Conservation (phyloP, 2,888 invertebrate species). For the Spisula solida region DNA sequence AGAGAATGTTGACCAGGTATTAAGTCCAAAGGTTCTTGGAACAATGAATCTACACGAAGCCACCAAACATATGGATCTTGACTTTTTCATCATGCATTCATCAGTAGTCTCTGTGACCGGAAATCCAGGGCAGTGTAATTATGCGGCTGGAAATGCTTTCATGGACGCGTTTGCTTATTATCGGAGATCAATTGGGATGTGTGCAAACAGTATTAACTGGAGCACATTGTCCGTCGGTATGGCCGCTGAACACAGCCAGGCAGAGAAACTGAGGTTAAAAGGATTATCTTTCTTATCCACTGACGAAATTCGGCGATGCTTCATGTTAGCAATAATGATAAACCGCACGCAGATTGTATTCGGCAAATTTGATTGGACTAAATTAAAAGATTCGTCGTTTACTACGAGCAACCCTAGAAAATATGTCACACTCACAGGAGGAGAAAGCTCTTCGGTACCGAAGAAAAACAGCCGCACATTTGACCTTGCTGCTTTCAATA, state of each 20-base stretch:
- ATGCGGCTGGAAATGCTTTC: conserved; percentile 78
- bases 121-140: conserved; percentile 77
- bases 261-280: conserved; percentile 43
- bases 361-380: conserved; percentile 42
- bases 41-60: conserved; percentile 76
- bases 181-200: conserved; percentile 63
- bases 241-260: conserved; percentile 45
- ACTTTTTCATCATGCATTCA: conserved; percentile 79
- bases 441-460: too few species aligned
- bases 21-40: conserved; percentile 72
- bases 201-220: conserved; percentile 80
- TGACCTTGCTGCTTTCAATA: too few species aligned
- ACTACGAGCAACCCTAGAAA: not conserved
- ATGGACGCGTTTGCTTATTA: conserved; percentile 73
- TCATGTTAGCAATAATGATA: conserved; percentile 44
- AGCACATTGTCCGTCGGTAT: conserved; percentile 75
- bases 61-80: conserved; percentile 64
- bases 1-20: conserved; percentile 47
- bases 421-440: not conserved
- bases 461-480: too few species aligned
- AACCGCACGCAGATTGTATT: conserved; percentile 35
- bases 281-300: conserved; percentile 50
- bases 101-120: conserved; percentile 75
- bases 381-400: not conserved
- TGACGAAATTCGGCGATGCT: conserved; percentile 52